Percentiles rank a stretch among this genome's conserved stretches.
Evolutionary conservation across 2,113 vertebrate species (phyloP).

Genomic region (Emydocephalus ijimae): DNA sequence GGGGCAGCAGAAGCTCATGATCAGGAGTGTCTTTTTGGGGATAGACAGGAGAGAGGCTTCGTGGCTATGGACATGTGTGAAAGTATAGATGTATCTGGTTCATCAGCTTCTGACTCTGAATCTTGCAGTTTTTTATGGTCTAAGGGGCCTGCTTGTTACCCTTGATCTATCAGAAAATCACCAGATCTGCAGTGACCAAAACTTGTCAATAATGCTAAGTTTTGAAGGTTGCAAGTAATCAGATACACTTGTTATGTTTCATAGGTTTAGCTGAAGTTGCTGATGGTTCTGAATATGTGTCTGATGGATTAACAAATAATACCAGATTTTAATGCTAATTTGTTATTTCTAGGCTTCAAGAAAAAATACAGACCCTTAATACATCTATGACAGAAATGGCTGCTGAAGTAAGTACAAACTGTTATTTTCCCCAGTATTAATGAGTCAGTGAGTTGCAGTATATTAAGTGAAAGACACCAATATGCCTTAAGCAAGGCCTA

Average conservation of each 20-base stretch:
- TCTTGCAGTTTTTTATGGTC: not conserved
- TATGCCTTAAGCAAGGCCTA: not conserved
- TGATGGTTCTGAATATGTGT: not conserved
- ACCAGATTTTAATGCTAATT: conserved; percentile 38
- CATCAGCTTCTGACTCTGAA: not conserved
- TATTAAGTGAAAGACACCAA: not conserved
- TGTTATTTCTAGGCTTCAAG: conserved; percentile 78
- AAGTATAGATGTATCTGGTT: not conserved
- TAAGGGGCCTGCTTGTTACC: not conserved
- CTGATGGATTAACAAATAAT: not conserved
- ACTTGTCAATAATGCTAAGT: not conserved
- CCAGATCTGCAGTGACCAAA: not conserved
- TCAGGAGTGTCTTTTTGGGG: not conserved
- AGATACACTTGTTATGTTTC: not conserved
- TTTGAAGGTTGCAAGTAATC: not conserved
- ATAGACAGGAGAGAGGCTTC: not conserved
- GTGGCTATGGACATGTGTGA: not conserved
- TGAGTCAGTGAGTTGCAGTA: not conserved
- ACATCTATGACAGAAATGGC: conserved; percentile 80
- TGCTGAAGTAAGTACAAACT: conserved; percentile 77
- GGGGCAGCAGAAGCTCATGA: not conserved
- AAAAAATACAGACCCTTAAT: conserved; percentile 75
- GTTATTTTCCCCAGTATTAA: conserved; percentile 11
- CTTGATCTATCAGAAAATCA: not conserved
- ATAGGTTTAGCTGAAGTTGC: not conserved